Percentiles rank a stretch among this genome's conserved stretches.
phyloP scores from a whole-genome alignment of 2,888 invertebrate species.

The Chymomyza caudatula region DNA sequence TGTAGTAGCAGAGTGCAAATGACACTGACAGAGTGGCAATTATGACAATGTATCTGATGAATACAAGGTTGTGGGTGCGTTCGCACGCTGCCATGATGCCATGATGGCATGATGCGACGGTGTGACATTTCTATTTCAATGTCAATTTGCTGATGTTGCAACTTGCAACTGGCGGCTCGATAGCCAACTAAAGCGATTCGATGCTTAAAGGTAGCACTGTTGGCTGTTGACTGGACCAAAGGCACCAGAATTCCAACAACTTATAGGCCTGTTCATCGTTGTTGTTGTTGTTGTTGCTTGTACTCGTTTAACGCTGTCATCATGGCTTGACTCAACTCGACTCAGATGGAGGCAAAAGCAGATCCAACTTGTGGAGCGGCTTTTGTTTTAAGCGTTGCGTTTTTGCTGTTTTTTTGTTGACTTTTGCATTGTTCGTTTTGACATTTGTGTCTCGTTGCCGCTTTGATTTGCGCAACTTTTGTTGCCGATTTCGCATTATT shows the following conservation, averaged over 20 bases:
- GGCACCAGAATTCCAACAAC: background rate
- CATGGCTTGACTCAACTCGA: constrained; percentile 12
- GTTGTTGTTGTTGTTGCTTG: constrained; percentile 17
- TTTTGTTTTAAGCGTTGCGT: constrained; percentile 33
- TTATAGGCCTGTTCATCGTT: constrained; percentile 1
- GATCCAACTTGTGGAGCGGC: constrained; percentile 41
- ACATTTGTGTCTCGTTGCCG: constrained; percentile 51
- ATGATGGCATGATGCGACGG: background rate
- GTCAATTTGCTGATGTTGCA: constrained; percentile 44
- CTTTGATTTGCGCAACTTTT: constrained; percentile 64
- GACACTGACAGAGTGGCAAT: constrained; percentile 36
- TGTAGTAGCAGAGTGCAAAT: background rate
- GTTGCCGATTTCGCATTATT: constrained; percentile 59
- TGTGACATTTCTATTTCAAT: constrained; percentile 30
- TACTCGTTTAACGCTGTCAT: constrained; percentile 48
- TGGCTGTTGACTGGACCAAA: too few relatives aligned
- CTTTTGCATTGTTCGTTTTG: constrained; percentile 34
- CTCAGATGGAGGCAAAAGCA: constrained; percentile 1
- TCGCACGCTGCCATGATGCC: background rate
- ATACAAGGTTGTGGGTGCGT: constrained; percentile 23
- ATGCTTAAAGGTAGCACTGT: too few relatives aligned
- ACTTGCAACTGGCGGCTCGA: background rate
- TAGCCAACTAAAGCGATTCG: background rate
- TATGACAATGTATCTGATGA: constrained; percentile 13
- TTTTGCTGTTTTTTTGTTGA: constrained; percentile 8